Percentiles rank a stretch among this genome's conserved stretches.
Conservation (phyloP, 2,113 vertebrate genomes). For the Tinamus guttatus region DNA sequence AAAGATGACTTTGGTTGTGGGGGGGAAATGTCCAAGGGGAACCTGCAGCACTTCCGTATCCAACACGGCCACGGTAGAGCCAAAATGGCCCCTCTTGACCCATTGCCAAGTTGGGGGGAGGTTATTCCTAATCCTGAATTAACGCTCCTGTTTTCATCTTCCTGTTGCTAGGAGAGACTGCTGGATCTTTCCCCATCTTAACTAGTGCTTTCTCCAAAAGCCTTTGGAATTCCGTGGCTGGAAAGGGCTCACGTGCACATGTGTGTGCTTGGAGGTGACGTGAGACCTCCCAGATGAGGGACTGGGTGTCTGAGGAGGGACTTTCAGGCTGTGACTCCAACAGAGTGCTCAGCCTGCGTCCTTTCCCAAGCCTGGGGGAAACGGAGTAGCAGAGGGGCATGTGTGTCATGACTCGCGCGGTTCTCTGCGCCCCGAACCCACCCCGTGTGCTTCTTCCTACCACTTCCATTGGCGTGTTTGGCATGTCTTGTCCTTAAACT, state of each 20-base stretch:
- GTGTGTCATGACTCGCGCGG: background rate
- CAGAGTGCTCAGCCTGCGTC: rapidly evolving
- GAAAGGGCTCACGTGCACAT: background rate
- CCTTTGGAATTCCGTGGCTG: background rate
- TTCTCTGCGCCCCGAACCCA: background rate
- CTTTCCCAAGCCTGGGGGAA: background rate
- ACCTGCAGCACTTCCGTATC: background rate
- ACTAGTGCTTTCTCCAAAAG: background rate
- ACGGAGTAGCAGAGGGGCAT: background rate
- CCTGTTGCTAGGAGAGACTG: no score
- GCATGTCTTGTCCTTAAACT: no score
- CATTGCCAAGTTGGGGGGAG: background rate
- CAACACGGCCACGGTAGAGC: background rate
- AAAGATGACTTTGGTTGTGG: background rate
- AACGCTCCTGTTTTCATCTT: background rate
- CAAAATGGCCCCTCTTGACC: background rate
- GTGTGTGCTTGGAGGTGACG: background rate
- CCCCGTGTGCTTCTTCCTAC: background rate
- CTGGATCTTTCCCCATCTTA: background rate
- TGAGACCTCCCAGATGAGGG: background rate
- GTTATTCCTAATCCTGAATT: no score
- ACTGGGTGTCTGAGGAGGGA: background rate
- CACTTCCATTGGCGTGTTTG: background rate
- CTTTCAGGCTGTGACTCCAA: background rate
- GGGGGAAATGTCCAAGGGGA: background rate